Percentiles rank a stretch among this genome's conserved stretches.
Conservation (phyloP, 1,140 invertebrate genomes). For the Hirudo medicinalis region DNA sequence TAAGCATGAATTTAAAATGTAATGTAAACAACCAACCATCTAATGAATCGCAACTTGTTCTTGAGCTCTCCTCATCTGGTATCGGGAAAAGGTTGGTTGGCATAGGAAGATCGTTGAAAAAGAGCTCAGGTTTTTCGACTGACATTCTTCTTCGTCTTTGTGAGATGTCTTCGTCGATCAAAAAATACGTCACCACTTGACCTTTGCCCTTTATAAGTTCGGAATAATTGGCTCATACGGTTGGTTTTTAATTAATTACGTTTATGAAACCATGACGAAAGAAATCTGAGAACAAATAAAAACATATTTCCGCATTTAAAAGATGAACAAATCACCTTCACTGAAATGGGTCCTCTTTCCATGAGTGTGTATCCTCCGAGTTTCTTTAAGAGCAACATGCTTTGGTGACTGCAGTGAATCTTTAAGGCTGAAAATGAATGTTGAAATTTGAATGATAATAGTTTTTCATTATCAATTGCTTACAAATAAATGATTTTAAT, state of each 20-base stretch:
- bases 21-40: no score
- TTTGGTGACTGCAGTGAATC: constrained; percentile 65
- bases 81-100: not conserved
- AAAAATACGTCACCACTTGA: constrained; percentile 70
- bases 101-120: not conserved
- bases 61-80: constrained; percentile 5
- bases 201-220: constrained; percentile 55
- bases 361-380: constrained; percentile 68
- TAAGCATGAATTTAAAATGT: no score
- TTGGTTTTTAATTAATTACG: not conserved
- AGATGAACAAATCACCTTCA: constrained; percentile 55
- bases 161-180: constrained; percentile 56
- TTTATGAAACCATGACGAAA: not conserved
- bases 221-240: constrained; percentile 3
- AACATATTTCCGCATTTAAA: not conserved
- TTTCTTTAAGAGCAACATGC: constrained; percentile 56
- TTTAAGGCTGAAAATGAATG: constrained; percentile 50
- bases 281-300: not conserved
- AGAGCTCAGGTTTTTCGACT: constrained; percentile 16
- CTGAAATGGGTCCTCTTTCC: constrained; percentile 62
- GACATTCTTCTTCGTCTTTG: constrained; percentile 16
- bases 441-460: no score
- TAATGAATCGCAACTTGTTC: not conserved
- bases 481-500: no score
- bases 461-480: no score